phyloP scores from a whole-genome alignment of 2,888 invertebrate species.

The Seira sanloemensis region DNA sequence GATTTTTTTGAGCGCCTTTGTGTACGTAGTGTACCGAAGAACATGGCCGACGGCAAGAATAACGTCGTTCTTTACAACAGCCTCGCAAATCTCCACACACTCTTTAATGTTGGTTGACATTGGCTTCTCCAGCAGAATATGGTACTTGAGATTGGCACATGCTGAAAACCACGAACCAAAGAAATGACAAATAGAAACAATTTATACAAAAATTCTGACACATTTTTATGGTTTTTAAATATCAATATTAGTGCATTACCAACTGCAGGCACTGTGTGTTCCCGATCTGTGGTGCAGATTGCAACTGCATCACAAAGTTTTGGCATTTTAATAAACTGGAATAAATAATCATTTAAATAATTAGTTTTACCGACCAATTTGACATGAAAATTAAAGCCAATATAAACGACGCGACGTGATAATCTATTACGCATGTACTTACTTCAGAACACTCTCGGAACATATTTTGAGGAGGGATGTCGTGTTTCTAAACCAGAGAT shows the following conservation, averaged over 20 bases:
- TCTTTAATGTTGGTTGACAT: conserved; percentile 77
- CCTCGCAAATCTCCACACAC: conserved; percentile 75
- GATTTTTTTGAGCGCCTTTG: conserved; percentile 75
- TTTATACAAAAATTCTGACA: neutral
- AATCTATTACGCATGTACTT: too few species aligned
- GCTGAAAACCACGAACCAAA: conserved; percentile 65
- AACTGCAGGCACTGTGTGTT: conserved; percentile 67
- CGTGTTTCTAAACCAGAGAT: conserved; percentile 61
- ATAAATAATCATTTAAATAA: neutral
- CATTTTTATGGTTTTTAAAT: too few species aligned
- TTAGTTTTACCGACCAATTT: neutral
- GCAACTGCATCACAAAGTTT: conserved; percentile 71
- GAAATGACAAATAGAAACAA: neutral
- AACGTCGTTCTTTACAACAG: conserved; percentile 75
- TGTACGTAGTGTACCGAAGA: conserved; percentile 76
- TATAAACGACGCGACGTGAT: too few species aligned
- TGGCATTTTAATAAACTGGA: conserved; percentile 58
- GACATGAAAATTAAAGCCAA: too few species aligned
- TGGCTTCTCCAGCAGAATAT: conserved; percentile 77
- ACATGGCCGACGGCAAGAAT: conserved; percentile 77
- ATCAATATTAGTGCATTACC: conserved; percentile 59
- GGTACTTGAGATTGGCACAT: conserved; percentile 76
- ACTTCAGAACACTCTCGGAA: conserved; percentile 67
- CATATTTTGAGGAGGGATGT: conserved; percentile 66
- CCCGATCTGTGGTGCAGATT: conserved; percentile 70